Evolutionary conservation across 2,888 invertebrate genomes (phyloP).

Genomic region (Autographa gamma): DNA sequence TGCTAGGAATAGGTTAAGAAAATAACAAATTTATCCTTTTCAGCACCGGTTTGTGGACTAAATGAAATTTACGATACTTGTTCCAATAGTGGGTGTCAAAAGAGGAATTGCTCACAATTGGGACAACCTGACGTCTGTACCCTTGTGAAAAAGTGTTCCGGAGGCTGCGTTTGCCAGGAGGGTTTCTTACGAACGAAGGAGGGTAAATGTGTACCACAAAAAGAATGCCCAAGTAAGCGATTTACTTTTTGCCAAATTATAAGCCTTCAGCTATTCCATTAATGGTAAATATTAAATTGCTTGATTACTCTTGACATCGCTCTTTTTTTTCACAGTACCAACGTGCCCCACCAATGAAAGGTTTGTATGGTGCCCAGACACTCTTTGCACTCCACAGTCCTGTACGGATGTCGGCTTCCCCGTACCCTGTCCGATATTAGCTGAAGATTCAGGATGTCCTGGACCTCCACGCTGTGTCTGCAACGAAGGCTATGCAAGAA

Average conservation of each 20-base stretch:
- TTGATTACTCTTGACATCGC: too few species aligned
- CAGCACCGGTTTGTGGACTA: constrained; percentile 50
- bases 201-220: constrained; percentile 60
- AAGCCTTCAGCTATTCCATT: too few species aligned
- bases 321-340: constrained; percentile 20
- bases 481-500: constrained; percentile 25
- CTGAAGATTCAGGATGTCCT: constrained; percentile 9
- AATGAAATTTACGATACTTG: constrained; percentile 60
- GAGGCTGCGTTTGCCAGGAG: constrained; percentile 61
- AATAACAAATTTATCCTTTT: constrained; percentile 8
- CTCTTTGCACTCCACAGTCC: constrained; percentile 38
- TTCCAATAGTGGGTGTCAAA: constrained; percentile 64
- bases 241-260: too few species aligned
- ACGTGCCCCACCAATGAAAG: constrained; percentile 43
- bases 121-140: constrained; percentile 57
- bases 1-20: neutral
- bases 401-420: constrained; percentile 46
- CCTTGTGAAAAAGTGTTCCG: constrained; percentile 53
- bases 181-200: constrained; percentile 52
- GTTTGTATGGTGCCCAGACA: constrained; percentile 47
- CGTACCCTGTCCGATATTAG: constrained; percentile 29
- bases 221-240: constrained; percentile 62
- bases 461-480: constrained; percentile 34
- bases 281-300: too few species aligned
- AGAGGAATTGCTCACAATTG: constrained; percentile 59